phyloP scores from a whole-genome alignment of 1,140 invertebrate genomes.

The silkworm (Bombyx mori) region DNA sequence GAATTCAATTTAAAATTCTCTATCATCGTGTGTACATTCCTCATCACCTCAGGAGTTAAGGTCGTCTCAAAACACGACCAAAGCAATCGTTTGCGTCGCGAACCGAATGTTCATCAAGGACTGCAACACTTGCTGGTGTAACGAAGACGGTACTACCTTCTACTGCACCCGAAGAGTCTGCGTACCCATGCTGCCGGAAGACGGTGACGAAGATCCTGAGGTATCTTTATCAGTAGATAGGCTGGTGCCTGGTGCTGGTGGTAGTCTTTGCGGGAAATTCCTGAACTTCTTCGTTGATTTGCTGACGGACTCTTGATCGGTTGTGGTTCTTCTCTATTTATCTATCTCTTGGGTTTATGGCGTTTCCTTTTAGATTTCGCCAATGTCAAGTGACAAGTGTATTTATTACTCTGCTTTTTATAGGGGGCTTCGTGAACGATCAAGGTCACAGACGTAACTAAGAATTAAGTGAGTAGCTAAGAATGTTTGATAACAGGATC shows the following conservation, averaged over 20 bases:
- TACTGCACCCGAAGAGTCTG: constrained; percentile 56
- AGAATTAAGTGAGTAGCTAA: no score
- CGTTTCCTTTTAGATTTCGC: no score
- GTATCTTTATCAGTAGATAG: constrained; percentile 1
- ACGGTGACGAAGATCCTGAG: constrained; percentile 23
- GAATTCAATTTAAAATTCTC: no score
- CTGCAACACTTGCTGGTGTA: constrained; percentile 65
- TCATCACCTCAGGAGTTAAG: constrained; percentile 17
- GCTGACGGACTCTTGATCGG: background rate
- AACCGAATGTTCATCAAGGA: constrained; percentile 59
- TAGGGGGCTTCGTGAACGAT: no score
- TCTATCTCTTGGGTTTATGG: no score
- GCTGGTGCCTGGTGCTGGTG: no score
- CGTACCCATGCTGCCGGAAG: constrained; percentile 28
- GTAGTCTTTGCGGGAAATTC: no score
- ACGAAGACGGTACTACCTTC: constrained; percentile 56
- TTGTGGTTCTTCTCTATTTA: background rate
- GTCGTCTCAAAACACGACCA: constrained; percentile 20
- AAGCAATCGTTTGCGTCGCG: constrained; percentile 41
- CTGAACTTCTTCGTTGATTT: no score
- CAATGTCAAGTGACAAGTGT: background rate
- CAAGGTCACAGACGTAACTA: no score
- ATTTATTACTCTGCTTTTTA: no score
- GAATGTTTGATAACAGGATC: no score
- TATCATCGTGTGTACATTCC: no score